Base-by-base conservation (phyloP, 1,140 invertebrate genomes). In the Drosophila hydei region DNA sequence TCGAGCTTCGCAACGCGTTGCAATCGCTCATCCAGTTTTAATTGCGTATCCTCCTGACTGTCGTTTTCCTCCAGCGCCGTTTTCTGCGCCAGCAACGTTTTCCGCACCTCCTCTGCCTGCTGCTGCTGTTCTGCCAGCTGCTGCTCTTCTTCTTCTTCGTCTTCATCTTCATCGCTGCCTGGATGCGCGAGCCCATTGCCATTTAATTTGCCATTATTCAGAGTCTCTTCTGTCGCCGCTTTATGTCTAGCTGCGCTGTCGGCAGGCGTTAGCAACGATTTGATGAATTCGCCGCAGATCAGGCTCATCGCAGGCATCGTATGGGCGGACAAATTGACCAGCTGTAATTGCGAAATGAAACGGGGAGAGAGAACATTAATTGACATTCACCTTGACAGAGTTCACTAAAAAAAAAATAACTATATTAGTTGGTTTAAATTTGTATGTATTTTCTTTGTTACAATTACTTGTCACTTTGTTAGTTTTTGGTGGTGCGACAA, bases 261-360 rank as follows among this genome's bases (percentile, higher is more conserved):
- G 6, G 90, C 77, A 16, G 79, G 74, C 56, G 65, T 77, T 11
- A 92, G 72, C 21, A 93, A 62, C 21, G 92, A 92, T 25, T 92
- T 75, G 5, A 94, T 79, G 61, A 93, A 93, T 45, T 92, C 91
- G 52, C 89, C 88, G 67, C 93, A 93, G 6, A 93, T 74, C 68
- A 93, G 69, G 71, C 91, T 92, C 91, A 93, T 92, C 4, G 93
- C 92, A 14, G 93, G 92, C 79, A 93, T 89, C 18, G 93, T 93
- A 60, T 93, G 93, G 47, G 92, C 90, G 27, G 93, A 91, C 61
- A 93, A 90, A 30, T 91, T 91, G 38, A 93, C 79, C 50, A 94
- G 74, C 93, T 94, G 79, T 69, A 93, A 93, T 60, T 71, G 47
- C 61, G 54, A 81, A 59, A 60, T 38, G 43, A 73, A 69, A 48